These are phyloP conservation scores for Dallia pectoralis DNA, from an alignment of 2,797 vertebrate species.

Conservation along the genomic window DNA sequence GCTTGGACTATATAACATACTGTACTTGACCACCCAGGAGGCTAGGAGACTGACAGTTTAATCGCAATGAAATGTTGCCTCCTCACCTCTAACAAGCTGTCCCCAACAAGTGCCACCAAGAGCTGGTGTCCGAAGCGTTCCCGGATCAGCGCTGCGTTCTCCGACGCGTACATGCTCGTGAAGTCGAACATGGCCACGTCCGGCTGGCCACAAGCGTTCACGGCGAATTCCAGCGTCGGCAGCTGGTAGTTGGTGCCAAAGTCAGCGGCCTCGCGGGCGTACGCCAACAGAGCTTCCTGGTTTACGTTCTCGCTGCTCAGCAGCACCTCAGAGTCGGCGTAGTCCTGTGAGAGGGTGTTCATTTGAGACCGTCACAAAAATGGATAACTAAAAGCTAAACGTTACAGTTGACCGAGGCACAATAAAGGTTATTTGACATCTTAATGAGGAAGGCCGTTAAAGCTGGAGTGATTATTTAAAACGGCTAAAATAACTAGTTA, in stretches of 20 bases:
- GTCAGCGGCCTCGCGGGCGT: slow-evolving; percentile 93
- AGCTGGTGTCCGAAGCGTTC: slow-evolving; percentile 89
- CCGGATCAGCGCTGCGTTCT: slow-evolving; percentile 89
- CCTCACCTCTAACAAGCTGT: slow-evolving; percentile 93
- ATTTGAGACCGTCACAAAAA: neutral
- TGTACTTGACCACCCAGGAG: too few species aligned
- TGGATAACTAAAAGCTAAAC: neutral
- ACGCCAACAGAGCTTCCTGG: slow-evolving; percentile 90
- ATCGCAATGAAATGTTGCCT: neutral
- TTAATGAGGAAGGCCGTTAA: neutral
- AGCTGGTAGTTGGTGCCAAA: slow-evolving; percentile 96
- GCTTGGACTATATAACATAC: too few species aligned
- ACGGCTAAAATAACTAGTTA: too few species aligned
- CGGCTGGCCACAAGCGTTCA: slow-evolving; percentile 90
- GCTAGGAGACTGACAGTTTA: neutral
- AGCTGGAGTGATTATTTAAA: neutral
- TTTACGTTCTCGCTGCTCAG: slow-evolving; percentile 89
- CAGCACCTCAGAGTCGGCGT: slow-evolving; percentile 86
- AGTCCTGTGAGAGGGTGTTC: slow-evolving; percentile 77
- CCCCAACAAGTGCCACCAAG: slow-evolving; percentile 92
- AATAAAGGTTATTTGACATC: neutral
- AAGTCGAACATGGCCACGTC: slow-evolving; percentile 99
- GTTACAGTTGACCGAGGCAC: neutral
- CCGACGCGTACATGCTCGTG: slow-evolving; percentile 97
- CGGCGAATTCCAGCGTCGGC: slow-evolving; percentile 92